Evolutionary conservation across 1,140 invertebrate species (phyloP).

Genomic region (Leptonema lineaticorne): DNA sequence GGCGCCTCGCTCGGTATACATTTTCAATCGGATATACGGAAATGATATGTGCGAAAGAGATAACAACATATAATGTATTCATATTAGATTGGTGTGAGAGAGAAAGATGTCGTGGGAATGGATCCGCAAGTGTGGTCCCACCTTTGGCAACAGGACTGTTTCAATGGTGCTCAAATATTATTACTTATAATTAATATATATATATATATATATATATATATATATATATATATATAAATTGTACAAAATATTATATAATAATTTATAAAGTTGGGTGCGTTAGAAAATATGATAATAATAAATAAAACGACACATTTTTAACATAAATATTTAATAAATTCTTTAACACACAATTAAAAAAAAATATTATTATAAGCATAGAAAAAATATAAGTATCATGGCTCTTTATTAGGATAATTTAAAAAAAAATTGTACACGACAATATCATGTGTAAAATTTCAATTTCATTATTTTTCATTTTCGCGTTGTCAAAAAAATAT

Average conservation of each 20-base stretch:
- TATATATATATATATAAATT: background rate
- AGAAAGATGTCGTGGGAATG: conserved; percentile 40
- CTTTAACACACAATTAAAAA: conserved; percentile 21
- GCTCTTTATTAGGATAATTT: too few species aligned
- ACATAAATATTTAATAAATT: conserved; percentile 31
- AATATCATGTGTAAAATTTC: too few species aligned
- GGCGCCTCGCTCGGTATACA: background rate
- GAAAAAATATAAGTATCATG: background rate
- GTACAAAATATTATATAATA: background rate
- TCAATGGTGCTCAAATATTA: background rate
- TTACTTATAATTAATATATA: background rate
- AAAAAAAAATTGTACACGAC: too few species aligned
- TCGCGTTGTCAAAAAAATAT: background rate
- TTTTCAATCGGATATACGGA: conserved; percentile 36
- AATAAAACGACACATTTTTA: conserved; percentile 17
- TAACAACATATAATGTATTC: conserved; percentile 19
- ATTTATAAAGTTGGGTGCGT: background rate
- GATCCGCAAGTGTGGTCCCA: conserved; percentile 39
- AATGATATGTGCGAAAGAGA: conserved; percentile 28
- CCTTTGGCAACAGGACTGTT: conserved; percentile 1
- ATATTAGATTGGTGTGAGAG: conserved; percentile 42
- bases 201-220: background rate
- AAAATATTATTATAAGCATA: conserved; percentile 11
- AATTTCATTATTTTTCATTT: too few species aligned
- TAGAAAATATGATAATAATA: background rate